Percentiles rank a stretch among this genome's conserved stretches.
Conservation (phyloP, 2,888 invertebrate species). For the Orchestes rusci region DNA sequence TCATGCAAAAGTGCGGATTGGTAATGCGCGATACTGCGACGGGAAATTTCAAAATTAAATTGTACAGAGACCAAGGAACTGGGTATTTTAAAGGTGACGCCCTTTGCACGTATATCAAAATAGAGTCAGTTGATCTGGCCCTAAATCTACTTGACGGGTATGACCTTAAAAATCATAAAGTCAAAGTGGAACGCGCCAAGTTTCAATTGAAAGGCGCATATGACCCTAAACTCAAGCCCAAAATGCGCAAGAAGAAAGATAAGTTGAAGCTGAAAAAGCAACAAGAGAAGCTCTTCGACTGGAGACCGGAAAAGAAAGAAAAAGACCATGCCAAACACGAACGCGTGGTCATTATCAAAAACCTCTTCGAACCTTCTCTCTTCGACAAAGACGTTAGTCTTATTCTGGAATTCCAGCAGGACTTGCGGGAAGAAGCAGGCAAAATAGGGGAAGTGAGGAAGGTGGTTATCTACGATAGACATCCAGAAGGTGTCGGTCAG, state of each 20-base stretch:
- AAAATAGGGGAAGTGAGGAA: slow-evolving; percentile 91
- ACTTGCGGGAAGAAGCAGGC: slow-evolving; percentile 78
- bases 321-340: slow-evolving; percentile 86
- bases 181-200: slow-evolving; percentile 86
- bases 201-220: slow-evolving; percentile 93
- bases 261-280: slow-evolving; percentile 86
- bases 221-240: slow-evolving; percentile 87
- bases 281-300: slow-evolving; percentile 92
- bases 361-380: slow-evolving; percentile 81
- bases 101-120: slow-evolving; percentile 90
- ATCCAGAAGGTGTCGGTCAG: slow-evolving; percentile 92
- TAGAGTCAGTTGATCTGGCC: slow-evolving; percentile 91
- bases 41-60: slow-evolving; percentile 45
- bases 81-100: slow-evolving; percentile 92
- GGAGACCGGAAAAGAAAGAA: slow-evolving; percentile 88
- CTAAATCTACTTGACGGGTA: slow-evolving; percentile 86
- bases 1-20: slow-evolving; percentile 95
- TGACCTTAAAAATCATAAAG: slow-evolving; percentile 66
- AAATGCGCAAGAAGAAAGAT: slow-evolving; percentile 81
- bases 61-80: slow-evolving; percentile 76
- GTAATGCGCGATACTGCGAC: slow-evolving; percentile 58
- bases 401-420: slow-evolving; percentile 85
- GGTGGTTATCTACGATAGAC: slow-evolving; percentile 84
- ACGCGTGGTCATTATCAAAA: slow-evolving; percentile 85
- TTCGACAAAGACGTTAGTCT: slow-evolving; percentile 86